Percentiles rank a stretch among this genome's conserved stretches.
Conservation (phyloP, 2,113 vertebrate genomes). For the Oxyura jamaicensis region DNA sequence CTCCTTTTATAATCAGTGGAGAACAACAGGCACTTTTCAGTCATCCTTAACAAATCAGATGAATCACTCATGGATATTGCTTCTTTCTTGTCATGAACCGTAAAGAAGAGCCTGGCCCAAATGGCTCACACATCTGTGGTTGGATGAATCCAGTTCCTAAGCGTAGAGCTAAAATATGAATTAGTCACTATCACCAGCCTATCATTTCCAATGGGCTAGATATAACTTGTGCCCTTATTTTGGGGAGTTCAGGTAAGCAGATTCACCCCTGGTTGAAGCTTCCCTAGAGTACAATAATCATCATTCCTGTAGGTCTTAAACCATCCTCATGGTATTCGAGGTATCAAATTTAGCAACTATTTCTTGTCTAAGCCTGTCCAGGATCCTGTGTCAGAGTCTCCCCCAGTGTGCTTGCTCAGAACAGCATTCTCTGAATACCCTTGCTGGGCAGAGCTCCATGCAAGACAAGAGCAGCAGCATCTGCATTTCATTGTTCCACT, state of each 20-base stretch:
- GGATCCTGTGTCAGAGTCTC: not conserved
- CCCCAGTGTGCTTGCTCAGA: not conserved
- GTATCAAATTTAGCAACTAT: not conserved
- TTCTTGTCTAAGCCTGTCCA: not conserved
- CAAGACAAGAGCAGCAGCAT: not conserved
- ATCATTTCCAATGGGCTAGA: not conserved
- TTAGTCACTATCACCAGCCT: not conserved
- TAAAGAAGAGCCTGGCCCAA: not conserved
- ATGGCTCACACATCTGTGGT: not conserved
- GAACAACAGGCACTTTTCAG: not conserved
- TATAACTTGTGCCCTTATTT: not conserved
- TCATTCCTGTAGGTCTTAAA: not conserved
- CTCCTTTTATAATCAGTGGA: not conserved
- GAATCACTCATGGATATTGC: not conserved
- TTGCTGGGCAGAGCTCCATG: not conserved
- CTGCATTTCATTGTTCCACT: not conserved
- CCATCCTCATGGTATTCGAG: accelerated
- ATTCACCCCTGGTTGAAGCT: not conserved
- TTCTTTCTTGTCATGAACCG: not conserved
- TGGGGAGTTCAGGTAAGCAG: not conserved
- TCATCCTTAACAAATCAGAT: not conserved
- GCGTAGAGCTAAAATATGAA: not conserved
- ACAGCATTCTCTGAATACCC: accelerated
- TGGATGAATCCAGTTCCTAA: not conserved
- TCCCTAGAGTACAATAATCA: not conserved